phyloP scores from a whole-genome alignment of 1,140 invertebrate species.

The Eriosoma lanigerum region DNA sequence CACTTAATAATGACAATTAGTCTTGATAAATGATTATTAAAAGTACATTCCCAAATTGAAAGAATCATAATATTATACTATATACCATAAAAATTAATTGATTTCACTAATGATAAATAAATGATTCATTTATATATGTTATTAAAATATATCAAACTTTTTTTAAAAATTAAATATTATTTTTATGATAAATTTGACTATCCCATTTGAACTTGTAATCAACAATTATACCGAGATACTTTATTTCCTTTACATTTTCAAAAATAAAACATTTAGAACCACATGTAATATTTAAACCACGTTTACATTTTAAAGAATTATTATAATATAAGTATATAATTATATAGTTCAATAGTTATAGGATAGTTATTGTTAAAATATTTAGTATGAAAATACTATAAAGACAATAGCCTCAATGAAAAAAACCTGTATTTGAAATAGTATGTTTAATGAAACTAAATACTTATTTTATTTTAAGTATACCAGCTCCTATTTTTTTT shows the following conservation, averaged over 20 bases:
- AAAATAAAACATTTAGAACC: not conserved
- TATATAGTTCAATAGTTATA: too few relatives aligned
- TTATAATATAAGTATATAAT: too few relatives aligned
- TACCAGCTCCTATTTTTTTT: too few relatives aligned
- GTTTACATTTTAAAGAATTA: not conserved
- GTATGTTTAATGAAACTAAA: too few relatives aligned
- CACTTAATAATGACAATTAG: too few relatives aligned
- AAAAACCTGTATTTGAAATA: too few relatives aligned
- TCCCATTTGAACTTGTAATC: not conserved
- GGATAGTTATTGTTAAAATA: too few relatives aligned
- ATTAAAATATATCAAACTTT: not conserved
- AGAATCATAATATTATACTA: too few relatives aligned
- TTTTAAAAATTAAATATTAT: not conserved
- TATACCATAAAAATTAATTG: not conserved
- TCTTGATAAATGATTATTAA: not conserved
- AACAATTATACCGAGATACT: not conserved
- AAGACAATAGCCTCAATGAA: too few relatives aligned
- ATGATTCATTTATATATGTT: not conserved
- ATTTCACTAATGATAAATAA: not conserved
- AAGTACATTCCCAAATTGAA: not conserved
- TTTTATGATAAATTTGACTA: not conserved
- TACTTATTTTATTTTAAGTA: too few relatives aligned
- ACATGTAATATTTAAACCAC: not conserved
- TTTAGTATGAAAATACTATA: too few relatives aligned
- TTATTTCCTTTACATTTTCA: constrained; percentile 4